These are phyloP conservation scores for Phalacrocorax brasilianus DNA, from an alignment of 2,113 vertebrate genomes.

Conservation along the genomic window DNA sequence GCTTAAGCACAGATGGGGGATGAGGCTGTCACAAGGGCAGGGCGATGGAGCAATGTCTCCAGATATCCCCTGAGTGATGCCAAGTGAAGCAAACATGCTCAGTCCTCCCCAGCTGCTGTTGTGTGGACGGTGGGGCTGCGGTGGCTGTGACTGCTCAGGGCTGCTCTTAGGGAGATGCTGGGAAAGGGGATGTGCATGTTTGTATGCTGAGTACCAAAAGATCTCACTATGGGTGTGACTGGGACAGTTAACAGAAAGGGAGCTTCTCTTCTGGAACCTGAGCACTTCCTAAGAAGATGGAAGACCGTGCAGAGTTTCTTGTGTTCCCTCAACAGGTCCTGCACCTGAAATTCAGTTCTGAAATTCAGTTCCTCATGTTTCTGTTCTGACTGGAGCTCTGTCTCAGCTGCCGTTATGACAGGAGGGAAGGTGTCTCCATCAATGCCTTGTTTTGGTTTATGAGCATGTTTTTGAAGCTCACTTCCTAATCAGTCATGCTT, in stretches of 20 bases:
- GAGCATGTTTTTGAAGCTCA: not conserved
- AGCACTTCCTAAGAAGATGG: not conserved
- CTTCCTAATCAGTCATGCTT: not conserved
- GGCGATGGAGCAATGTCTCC: not conserved
- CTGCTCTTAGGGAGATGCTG: not conserved
- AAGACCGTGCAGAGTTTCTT: not conserved
- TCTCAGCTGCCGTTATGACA: not conserved
- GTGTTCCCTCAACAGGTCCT: not conserved
- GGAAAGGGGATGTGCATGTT: not conserved
- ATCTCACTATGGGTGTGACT: not conserved
- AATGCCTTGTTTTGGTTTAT: not conserved
- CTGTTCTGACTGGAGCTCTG: not conserved
- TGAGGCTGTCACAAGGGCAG: not conserved
- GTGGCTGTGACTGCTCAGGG: not conserved
- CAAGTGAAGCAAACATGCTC: not conserved
- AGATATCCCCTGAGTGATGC: not conserved
- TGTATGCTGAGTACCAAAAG: accelerated
- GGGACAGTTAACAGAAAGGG: not conserved
- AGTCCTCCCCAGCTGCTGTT: not conserved
- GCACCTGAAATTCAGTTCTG: not conserved
- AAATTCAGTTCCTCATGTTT: not conserved
- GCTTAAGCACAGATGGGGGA: not conserved
- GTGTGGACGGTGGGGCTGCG: accelerated
- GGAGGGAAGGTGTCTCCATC: not conserved
- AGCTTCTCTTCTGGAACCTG: not conserved